Evolutionary conservation across 2,113 vertebrate genomes (phyloP), one percentile per base, ranked within the genome.

Genomic region (Danio rerio): DNA sequence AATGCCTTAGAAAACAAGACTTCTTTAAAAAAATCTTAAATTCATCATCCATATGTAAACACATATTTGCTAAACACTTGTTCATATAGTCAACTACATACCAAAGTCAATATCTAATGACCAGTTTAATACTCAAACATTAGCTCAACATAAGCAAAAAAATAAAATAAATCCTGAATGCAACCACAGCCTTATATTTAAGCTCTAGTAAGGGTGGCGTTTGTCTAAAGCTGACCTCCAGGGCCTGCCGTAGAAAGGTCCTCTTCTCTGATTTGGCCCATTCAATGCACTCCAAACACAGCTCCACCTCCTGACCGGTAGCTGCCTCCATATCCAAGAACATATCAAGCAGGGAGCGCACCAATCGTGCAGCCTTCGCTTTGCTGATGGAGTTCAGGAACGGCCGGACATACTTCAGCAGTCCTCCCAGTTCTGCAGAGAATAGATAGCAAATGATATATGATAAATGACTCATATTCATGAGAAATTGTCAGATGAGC

Each of bases 291-390:
- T 99, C 97, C 88, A 99, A 94, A 91, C 98, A 99, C 85, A 99
- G 93, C 84, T 98, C 97, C 68, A 99, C 98, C 94, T 99, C 98
- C 91, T 99, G 98, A 43, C 98, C 98, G 0, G 98, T 99, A 0
- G 97, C 98, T 68, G 98, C 98, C 90, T 99, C 98, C 98, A 99
- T 99, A 86, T 99, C 97, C 31, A 99, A 94, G 84, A 99, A 98
- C 3, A 99, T 92, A 89, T 99, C 97, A 12, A 99, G 95, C 88
- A 99, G 94, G 9, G 96, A 98, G 5, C 98, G 95, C 43, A 99
- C 98, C 31, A 99, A 90, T 7, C 96, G 94, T 9, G 98, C 98
- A 0, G 98, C 98, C 91, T 99, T 99, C 40, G 93, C 93, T 86
- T 92, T 93, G 55, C 90, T 91, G 88, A 98, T 96, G 87, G 96